Conservation (phyloP, 2,888 invertebrate genomes). For the Aproaerema taeniolella region DNA sequence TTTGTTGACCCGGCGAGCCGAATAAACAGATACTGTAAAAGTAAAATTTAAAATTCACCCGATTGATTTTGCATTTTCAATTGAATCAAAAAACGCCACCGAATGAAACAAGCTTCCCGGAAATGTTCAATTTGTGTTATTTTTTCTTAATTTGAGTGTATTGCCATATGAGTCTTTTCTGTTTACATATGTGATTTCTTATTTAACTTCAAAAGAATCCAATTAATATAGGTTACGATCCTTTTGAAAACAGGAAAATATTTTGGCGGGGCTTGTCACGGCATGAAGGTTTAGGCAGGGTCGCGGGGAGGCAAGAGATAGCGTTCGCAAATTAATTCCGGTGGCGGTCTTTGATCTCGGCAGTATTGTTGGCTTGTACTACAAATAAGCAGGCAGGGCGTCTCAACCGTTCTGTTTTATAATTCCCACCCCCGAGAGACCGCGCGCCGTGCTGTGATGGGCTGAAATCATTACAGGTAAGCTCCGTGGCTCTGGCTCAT, state of each 20-base stretch:
- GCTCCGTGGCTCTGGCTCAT: slow-evolving; percentile 34
- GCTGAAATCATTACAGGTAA: slow-evolving; percentile 34
- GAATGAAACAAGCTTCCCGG: slow-evolving; percentile 21
- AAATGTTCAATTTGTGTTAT: slow-evolving; percentile 10
- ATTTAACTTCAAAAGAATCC: slow-evolving; percentile 31
- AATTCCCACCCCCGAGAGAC: slow-evolving; percentile 36
- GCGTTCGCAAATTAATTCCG: slow-evolving; percentile 65
- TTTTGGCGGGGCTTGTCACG: slow-evolving; percentile 37
- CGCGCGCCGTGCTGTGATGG: slow-evolving; percentile 24
- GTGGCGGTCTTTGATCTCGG: slow-evolving; percentile 59
- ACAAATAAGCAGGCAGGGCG: slow-evolving; percentile 49
- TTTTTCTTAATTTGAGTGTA: neutral
- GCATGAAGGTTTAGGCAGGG: slow-evolving; percentile 23
- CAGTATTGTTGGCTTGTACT: slow-evolving; percentile 56
- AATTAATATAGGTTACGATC: slow-evolving; percentile 23
- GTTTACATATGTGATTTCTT: slow-evolving; percentile 16
- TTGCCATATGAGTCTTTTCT: slow-evolving; percentile 18
- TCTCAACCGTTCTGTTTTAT: slow-evolving; percentile 29
- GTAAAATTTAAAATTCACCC: slow-evolving; percentile 12
- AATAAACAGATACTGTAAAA: slow-evolving; percentile 15
- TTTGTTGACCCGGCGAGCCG: slow-evolving; percentile 1
- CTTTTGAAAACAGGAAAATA: slow-evolving; percentile 38
- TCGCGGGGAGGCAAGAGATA: slow-evolving; percentile 39
- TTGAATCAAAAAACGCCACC: slow-evolving; percentile 6
- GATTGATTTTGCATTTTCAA: slow-evolving; percentile 7